Percentiles rank a stretch among this genome's conserved stretches.
phyloP scores from a whole-genome alignment of 2,113 vertebrate species.

The Brachyhypopomus gauderio region DNA sequence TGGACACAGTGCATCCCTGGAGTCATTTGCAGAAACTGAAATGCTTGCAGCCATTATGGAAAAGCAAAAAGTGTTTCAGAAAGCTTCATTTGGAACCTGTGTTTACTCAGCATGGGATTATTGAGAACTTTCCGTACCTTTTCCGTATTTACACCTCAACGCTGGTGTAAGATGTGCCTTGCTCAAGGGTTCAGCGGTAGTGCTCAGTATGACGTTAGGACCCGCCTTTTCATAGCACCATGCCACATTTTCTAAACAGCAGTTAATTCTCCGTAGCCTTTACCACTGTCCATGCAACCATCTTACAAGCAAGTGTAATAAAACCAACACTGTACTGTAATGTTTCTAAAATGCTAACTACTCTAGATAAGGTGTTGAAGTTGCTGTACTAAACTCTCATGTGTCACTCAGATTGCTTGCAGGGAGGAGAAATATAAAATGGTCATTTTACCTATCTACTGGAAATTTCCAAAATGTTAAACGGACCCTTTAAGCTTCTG shows the following conservation, averaged over 20 bases:
- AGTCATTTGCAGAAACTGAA: neutral
- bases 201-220: neutral
- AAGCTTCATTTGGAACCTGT: neutral
- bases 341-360: neutral
- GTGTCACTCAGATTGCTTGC: neutral
- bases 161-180: no score
- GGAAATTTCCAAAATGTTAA: neutral
- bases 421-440: neutral
- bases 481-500: conserved; percentile 8
- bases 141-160: no score
- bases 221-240: neutral
- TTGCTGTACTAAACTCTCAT: neutral
- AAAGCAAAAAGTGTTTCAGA: neutral
- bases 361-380: neutral
- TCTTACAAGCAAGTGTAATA: neutral
- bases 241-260: neutral
- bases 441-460: no score
- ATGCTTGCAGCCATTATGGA: neutral
- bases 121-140: neutral
- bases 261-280: neutral
- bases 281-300: neutral
- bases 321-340: neutral
- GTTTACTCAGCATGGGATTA: neutral
- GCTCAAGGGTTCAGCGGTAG: neutral
- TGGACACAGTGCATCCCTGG: neutral